A percentile compares a stretch with the other conserved stretches of the same genome.
Evolutionary conservation across 1,140 invertebrate genomes (phyloP).

Genomic region (Aphelinus atriplicis): DNA sequence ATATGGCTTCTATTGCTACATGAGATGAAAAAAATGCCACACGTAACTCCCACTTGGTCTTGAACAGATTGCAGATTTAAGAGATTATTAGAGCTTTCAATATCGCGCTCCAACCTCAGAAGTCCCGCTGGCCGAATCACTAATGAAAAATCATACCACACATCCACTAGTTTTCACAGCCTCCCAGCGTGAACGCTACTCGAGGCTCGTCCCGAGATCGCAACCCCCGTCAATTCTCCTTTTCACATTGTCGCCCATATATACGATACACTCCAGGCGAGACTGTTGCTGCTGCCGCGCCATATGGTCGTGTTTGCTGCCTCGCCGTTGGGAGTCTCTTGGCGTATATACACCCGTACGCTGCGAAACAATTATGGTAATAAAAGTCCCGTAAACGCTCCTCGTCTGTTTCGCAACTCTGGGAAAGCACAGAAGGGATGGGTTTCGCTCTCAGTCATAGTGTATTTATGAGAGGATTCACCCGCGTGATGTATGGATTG

Average conservation of each 20-base stretch:
- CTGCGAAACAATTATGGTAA: conserved; percentile 61
- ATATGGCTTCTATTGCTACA: too few relatives aligned
- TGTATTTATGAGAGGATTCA: conserved; percentile 9
- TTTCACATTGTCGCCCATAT: background rate
- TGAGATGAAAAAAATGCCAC: too few relatives aligned
- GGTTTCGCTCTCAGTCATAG: background rate
- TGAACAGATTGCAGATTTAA: too few relatives aligned
- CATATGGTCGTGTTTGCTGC: conserved; percentile 52
- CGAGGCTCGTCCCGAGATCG: background rate
- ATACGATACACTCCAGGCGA: too few relatives aligned
- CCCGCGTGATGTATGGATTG: background rate
- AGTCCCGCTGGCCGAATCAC: too few relatives aligned
- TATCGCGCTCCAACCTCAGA: too few relatives aligned
- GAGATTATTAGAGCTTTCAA: too few relatives aligned
- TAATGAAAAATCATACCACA: background rate
- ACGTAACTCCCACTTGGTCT: too few relatives aligned
- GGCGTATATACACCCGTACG: conserved; percentile 19
- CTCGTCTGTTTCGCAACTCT: background rate
- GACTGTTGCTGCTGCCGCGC: conserved; percentile 25
- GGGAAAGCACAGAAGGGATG: conserved; percentile 32
- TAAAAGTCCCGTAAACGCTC: conserved; percentile 44
- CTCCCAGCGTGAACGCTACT: conserved; percentile 18
- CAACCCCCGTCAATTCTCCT: background rate
- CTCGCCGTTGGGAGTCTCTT: conserved; percentile 37
- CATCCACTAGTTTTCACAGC: conserved; percentile 6